A percentile compares a stretch with the other conserved stretches of the same genome.
These are phyloP conservation scores for Gallinago media DNA, from an alignment of 2,113 vertebrate genomes.

Conservation along the genomic window DNA sequence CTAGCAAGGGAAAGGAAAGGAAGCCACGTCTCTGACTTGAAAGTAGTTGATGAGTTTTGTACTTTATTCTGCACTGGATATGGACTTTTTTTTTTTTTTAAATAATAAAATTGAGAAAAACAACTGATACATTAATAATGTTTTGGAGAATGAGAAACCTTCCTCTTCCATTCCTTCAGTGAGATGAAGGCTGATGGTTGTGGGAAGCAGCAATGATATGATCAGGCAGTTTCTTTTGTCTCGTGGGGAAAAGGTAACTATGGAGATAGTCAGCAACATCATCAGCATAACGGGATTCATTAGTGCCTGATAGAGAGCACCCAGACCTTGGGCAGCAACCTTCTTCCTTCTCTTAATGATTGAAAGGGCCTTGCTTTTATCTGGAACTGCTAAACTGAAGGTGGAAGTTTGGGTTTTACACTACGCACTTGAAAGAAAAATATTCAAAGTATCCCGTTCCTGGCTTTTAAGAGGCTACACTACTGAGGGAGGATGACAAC, in stretches of 20 bases:
- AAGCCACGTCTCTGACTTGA: background rate
- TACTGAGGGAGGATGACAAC: background rate
- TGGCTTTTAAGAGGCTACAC: background rate
- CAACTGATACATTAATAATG: background rate
- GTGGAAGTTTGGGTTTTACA: background rate
- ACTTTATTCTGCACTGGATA: background rate
- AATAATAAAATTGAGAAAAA: background rate
- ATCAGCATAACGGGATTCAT: background rate
- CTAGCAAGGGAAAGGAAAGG: background rate
- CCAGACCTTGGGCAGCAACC: background rate
- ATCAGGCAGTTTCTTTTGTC: background rate
- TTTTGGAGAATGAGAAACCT: background rate
- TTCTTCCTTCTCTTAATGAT: background rate
- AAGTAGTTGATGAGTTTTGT: background rate
- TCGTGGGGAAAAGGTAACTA: background rate
- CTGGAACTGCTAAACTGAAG: background rate
- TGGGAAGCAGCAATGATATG: background rate
- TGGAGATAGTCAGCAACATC: background rate
- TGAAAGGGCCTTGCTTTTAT: background rate
- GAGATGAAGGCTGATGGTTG: background rate
- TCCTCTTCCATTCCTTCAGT: background rate
- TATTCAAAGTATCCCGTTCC: background rate
- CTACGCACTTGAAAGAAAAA: background rate
- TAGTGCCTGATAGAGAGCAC: background rate
- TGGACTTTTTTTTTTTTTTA: background rate